These are phyloP conservation scores for Diachrysia chrysitis DNA, from an alignment of 2,888 invertebrate genomes.

Conservation along the genomic window DNA sequence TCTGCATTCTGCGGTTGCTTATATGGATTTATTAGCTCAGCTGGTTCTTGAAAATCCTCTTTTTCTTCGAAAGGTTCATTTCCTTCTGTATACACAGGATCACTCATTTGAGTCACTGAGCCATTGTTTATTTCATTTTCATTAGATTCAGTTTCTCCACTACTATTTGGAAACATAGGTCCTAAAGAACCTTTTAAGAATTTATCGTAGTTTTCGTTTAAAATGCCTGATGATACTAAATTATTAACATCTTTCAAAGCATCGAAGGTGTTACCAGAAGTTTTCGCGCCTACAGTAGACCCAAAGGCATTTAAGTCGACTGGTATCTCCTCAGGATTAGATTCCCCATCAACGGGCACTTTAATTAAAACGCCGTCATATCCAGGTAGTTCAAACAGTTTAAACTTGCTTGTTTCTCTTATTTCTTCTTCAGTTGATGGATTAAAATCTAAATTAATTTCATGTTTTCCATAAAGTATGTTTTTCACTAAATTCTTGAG, in stretches of 20 bases:
- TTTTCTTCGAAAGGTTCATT: conserved; percentile 26
- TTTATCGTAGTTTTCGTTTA: conserved; percentile 44
- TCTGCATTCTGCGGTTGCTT: conserved; percentile 59
- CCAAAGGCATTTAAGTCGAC: conserved; percentile 37
- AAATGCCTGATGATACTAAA: conserved; percentile 61
- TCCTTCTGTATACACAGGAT: conserved; percentile 10
- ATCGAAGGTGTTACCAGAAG: conserved; percentile 56
- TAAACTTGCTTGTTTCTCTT: conserved; percentile 35
- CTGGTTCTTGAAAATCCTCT: conserved; percentile 19
- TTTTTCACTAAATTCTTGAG: conserved; percentile 58
- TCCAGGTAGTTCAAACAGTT: conserved; percentile 63
- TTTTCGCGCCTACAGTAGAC: conserved; percentile 57
- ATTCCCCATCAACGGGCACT: conserved; percentile 38
- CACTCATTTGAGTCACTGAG: conserved; percentile 8
- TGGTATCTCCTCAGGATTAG: conserved; percentile 22
- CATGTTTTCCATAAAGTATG: conserved; percentile 53
- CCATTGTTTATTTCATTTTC: not conserved
- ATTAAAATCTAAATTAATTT: conserved; percentile 25
- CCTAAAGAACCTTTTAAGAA: conserved; percentile 35
- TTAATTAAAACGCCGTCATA: conserved; percentile 61
- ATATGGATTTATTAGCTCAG: conserved; percentile 62
- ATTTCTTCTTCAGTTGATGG: conserved; percentile 18
- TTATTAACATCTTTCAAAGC: conserved; percentile 60
- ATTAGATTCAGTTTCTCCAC: not conserved
- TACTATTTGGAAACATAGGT: conserved; percentile 36